These are phyloP conservation scores for Lutjanus argentimaculatus DNA, from an alignment of 2,797 vertebrate species.

Conservation along the genomic window DNA sequence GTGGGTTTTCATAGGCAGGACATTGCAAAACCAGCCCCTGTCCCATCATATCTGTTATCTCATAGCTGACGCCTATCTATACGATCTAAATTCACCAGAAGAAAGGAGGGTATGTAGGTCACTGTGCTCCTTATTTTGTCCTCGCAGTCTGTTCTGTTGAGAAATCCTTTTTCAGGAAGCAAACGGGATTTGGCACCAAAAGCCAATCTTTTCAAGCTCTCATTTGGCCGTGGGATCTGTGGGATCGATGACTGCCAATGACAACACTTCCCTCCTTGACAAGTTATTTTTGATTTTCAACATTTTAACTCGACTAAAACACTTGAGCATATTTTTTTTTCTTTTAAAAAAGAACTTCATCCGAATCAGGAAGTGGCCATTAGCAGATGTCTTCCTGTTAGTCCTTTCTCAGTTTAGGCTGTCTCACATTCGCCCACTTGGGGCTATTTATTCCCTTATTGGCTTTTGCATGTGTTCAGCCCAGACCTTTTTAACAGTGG, in stretches of 20 bases:
- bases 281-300: slow-evolving; percentile 80
- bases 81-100: slow-evolving; percentile 37
- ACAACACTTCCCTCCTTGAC: slow-evolving; percentile 73
- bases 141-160: slow-evolving; percentile 70
- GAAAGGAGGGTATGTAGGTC: slow-evolving; percentile 66
- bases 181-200: slow-evolving; percentile 73
- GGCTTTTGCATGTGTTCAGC: slow-evolving; percentile 78
- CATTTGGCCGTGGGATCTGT: slow-evolving; percentile 70
- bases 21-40: neutral
- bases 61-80: slow-evolving; percentile 15
- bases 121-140: slow-evolving; percentile 71
- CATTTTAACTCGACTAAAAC: slow-evolving; percentile 71
- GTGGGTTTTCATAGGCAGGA: neutral
- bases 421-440: slow-evolving; percentile 80
- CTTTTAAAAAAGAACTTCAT: slow-evolving; percentile 54
- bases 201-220: slow-evolving; percentile 69
- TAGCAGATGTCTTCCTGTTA: slow-evolving; percentile 81
- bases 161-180: slow-evolving; percentile 72
- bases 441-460: slow-evolving; percentile 79
- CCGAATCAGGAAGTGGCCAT: slow-evolving; percentile 68
- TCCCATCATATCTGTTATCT: slow-evolving; percentile 10
- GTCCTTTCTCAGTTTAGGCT: slow-evolving; percentile 79
- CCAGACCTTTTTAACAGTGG: slow-evolving; percentile 76
- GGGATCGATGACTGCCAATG: slow-evolving; percentile 75
- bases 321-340: slow-evolving; percentile 70